Conservation (phyloP, 2,888 invertebrate species). For the Vanessa cardui region DNA sequence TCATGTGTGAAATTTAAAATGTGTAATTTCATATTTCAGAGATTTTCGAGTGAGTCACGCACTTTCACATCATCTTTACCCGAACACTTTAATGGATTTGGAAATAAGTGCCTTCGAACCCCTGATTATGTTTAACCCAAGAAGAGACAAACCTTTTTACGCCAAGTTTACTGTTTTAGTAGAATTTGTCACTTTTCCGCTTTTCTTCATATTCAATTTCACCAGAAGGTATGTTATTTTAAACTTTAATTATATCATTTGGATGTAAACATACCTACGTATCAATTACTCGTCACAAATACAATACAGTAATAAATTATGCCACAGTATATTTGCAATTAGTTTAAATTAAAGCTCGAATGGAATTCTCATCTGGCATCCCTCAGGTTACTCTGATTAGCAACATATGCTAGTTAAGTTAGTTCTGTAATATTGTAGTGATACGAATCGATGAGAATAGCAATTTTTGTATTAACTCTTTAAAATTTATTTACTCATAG, state of each 20-base stretch:
- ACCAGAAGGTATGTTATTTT: conserved; percentile 64
- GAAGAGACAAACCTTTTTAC: conserved; percentile 76
- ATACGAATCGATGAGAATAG: no score
- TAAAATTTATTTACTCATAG: no score
- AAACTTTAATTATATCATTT: not conserved
- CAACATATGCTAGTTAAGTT: no score
- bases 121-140: conserved; percentile 85
- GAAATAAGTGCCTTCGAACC: conserved; percentile 88
- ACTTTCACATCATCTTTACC: conserved; percentile 90
- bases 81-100: conserved; percentile 89
- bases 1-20: not conserved
- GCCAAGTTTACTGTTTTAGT: conserved; percentile 78
- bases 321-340: no score
- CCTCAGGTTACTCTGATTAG: no score
- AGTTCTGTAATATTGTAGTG: no score
- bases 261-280: no score
- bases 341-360: no score
- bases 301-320: no score
- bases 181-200: conserved; percentile 64
- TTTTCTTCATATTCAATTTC: conserved; percentile 64
- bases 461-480: no score
- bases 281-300: no score
- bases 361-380: no score
- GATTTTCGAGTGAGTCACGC: conserved; percentile 91
- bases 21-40: conserved; percentile 57